Base-by-base conservation (phyloP, 2,888 invertebrate species). In the Drosophila yooni region DNA sequence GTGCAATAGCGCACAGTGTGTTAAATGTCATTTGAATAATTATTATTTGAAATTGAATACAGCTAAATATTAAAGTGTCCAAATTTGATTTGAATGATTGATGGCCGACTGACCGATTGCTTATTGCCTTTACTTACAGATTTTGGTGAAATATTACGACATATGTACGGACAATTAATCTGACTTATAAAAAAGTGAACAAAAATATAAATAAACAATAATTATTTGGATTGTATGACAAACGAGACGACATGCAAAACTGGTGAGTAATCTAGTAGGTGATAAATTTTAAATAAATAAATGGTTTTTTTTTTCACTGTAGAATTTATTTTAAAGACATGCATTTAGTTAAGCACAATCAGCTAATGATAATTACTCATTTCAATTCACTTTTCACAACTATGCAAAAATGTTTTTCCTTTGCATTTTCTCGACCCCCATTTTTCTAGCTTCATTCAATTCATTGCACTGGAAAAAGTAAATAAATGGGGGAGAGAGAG, bases 1-100 rank as follows among this genome's bases (percentile, higher is more conserved):
- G 31, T 79, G 68, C 80, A 78, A 38, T 62, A 40, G 46, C 48
- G 83, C 83, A 79, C 79, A 79, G 80, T 79, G 79, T 50, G 66
- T 31, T 40, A 46, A 79, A 56, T 56, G 40, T 53, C 43, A 82
- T 75, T 75, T 70, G 31, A 50, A 71, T 65, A 51, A 67, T 66
- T 43, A 64, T 61, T 70, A 65, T 59, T 77, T 60, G 18, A 63
- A 63, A 51, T 59, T 59, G 64, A 48, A 62, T 57, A 13, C 25
- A 57, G 25, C 56, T 51, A 21, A 21, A 54, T 46, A 51, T 54
- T 52, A 38, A 79, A 53, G 51, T 58, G 68, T 65, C 50, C 51
- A 71, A 63, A 57, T 52, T 29, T 33, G 36, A 33, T 33, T 53
- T 56, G 40, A 59, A 68, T 65, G 38, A 75, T 62, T 69, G 58